Evolutionary conservation across 2,888 invertebrate genomes (phyloP).

Genomic region (Flexamia atlantica): DNA sequence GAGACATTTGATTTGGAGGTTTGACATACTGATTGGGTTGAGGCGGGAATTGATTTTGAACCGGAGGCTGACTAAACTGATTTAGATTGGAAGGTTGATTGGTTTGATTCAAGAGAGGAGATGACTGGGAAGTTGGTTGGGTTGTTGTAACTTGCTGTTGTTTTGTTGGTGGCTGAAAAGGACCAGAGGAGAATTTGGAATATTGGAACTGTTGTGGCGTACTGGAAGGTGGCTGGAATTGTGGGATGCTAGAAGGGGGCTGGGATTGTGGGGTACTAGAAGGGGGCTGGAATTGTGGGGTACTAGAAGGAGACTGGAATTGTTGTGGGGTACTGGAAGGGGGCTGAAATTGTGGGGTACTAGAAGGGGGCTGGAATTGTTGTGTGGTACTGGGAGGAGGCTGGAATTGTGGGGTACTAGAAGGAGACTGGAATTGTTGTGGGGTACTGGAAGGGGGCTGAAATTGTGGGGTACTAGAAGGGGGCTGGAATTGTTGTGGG

Average conservation of each 20-base stretch:
- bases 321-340: neutral
- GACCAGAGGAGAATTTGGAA: constrained; percentile 12
- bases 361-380: constrained; percentile 7
- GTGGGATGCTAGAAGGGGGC: no score
- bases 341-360: neutral
- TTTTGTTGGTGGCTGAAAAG: constrained; percentile 34
- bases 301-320: no score
- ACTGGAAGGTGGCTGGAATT: constrained; percentile 1
- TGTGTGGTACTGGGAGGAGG: neutral
- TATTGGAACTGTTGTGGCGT: neutral
- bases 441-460: neutral
- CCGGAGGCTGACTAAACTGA: constrained; percentile 2
- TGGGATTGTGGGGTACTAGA: neutral
- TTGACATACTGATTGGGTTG: constrained; percentile 24
- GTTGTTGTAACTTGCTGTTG: constrained; percentile 30
- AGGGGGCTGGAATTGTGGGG: constrained; percentile 5
- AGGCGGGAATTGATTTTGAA: constrained; percentile 12
- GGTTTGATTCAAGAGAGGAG: neutral
- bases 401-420: constrained; percentile 1
- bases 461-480: neutral
- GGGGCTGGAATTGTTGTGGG: neutral
- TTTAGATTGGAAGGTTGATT: neutral
- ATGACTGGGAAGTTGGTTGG: constrained; percentile 26
- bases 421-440: neutral
- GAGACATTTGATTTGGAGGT: constrained; percentile 39